Conservation (phyloP, 2,113 vertebrate genomes). For the Sturnira hondurensis region DNA sequence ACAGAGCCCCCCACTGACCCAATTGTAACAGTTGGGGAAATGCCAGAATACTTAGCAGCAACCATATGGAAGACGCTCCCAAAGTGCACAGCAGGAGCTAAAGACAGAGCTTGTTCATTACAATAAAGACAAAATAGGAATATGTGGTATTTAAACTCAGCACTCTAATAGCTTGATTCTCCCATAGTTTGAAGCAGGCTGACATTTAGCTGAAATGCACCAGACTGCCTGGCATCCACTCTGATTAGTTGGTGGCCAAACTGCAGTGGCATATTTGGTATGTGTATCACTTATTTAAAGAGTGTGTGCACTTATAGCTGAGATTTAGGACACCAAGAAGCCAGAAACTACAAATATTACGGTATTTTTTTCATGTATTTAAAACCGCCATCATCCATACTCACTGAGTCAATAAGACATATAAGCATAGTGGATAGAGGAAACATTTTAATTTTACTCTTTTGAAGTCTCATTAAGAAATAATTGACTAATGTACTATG, state of each 20-base stretch:
- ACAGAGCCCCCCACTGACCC: conserved; percentile 71
- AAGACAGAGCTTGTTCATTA: conserved; percentile 59
- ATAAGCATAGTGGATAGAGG: neutral
- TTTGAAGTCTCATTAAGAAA: conserved; percentile 10
- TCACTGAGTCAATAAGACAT: neutral
- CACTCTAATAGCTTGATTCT: neutral
- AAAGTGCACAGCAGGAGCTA: conserved; percentile 74
- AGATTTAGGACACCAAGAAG: neutral
- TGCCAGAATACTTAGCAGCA: conserved; percentile 75
- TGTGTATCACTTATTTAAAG: neutral
- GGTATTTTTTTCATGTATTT: neutral
- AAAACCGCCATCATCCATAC: neutral
- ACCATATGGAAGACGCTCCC: conserved; percentile 74
- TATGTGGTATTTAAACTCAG: conserved; percentile 46
- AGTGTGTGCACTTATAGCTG: neutral
- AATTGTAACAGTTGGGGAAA: conserved; percentile 76
- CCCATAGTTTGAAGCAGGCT: conserved; percentile 12
- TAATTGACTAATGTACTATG: neutral
- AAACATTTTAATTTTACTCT: neutral
- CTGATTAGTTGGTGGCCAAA: neutral
- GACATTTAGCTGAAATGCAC: neutral
- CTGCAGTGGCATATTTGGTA: neutral
- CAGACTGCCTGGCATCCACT: neutral
- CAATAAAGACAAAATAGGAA: conserved; percentile 72
- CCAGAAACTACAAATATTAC: neutral